Evolutionary conservation across 1,140 invertebrate genomes (phyloP).

Genomic region (Rhynchophorus ferrugineus): DNA sequence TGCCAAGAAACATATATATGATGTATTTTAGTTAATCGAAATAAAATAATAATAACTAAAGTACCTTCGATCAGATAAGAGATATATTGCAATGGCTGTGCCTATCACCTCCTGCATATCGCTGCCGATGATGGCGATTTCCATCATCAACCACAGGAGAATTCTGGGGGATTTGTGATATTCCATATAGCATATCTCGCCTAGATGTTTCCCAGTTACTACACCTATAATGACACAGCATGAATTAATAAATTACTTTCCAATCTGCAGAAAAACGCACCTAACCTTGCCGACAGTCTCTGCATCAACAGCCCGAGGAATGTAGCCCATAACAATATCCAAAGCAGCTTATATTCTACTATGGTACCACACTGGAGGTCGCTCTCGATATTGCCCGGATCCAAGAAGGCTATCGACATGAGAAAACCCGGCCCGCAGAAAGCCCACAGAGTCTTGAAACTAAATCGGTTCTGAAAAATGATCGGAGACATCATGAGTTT

Average conservation of each 20-base stretch:
- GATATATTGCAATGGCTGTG: slow-evolving; percentile 81
- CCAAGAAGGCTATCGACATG: slow-evolving; percentile 90
- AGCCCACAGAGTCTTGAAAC: slow-evolving; percentile 84
- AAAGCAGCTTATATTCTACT: slow-evolving; percentile 74
- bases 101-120: slow-evolving; percentile 94
- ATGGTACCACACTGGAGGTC: slow-evolving; percentile 78
- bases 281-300: slow-evolving; percentile 72
- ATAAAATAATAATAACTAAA: too few relatives aligned
- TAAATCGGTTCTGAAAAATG: slow-evolving; percentile 57
- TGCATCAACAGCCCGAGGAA: slow-evolving; percentile 85
- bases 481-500: slow-evolving; percentile 11
- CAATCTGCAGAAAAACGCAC: slow-evolving; percentile 38
- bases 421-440: slow-evolving; percentile 89
- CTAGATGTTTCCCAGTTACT: slow-evolving; percentile 63
- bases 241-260: too few relatives aligned
- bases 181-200: slow-evolving; percentile 72
- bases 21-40: not conserved
- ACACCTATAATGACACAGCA: slow-evolving; percentile 23
- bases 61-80: slow-evolving; percentile 69
- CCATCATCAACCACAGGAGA: slow-evolving; percentile 87
- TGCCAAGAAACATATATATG: not conserved
- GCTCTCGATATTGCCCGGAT: slow-evolving; percentile 90
- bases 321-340: slow-evolving; percentile 80
- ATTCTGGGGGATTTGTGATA: slow-evolving; percentile 71
- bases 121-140: slow-evolving; percentile 88